Base-by-base conservation (phyloP, 2,888 invertebrate species). In the Drosophila fulvimacula region DNA sequence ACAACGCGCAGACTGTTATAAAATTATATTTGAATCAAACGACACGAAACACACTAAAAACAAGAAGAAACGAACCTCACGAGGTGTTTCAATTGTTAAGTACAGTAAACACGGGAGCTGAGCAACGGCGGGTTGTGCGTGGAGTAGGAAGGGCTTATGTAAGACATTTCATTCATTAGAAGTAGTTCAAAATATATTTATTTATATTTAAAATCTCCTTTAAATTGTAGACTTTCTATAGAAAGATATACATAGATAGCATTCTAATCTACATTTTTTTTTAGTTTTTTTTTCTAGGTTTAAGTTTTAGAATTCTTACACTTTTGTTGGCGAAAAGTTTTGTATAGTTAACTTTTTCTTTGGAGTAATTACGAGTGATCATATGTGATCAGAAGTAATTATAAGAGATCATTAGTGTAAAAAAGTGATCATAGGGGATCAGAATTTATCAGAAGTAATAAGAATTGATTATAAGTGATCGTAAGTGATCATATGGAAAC, bases 1-100 rank as follows among this genome's bases (percentile, higher is more conserved):
- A 73, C 74, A 62, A 56, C 67, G 30, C 27, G 66, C 46, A 67
- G 58, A 24, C 74, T 65, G 63, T 56, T 73, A 81, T 77, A 83
- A 78, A 78, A 79, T 67, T 87, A 70, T 77, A 78, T 79, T 73
- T 69, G 67, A 76, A 73, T 76, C 36, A 55, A 65, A 44, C 77
- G 76, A 68, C 41, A 59, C 27, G 48, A 62, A 19, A 41, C 32
- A 46, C 27, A 27, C 46, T 30, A 17, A 46, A 1, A 30, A 1
- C 5, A 30, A 7, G 7, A 30, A 41, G 52, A 34, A 24, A 60
- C 53, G 32, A 60, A 15, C 32, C 56, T 39, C 58, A 52, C 55
- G 73, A 79, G 77, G 69, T 73, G 75, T 32, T 73, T 67, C 7
- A 63, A 58, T 41, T 65, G 61, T 66, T 59, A 24, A 15, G 21